Evolutionary conservation across 1,140 invertebrate species (phyloP).

Genomic region (Batillaria attramentaria): DNA sequence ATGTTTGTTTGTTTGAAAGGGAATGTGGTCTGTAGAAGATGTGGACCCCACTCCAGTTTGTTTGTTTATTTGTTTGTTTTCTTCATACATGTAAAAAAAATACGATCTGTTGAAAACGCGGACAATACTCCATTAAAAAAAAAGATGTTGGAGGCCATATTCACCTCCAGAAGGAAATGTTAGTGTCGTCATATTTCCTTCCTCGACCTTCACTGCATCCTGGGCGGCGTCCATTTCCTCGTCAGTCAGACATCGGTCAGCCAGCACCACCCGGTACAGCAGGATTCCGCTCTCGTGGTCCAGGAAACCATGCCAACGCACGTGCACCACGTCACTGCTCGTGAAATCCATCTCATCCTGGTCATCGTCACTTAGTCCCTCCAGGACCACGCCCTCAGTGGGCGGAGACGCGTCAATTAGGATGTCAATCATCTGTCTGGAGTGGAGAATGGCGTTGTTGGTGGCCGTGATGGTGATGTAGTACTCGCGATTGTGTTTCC

Average conservation of each 20-base stretch:
- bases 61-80: too few species aligned
- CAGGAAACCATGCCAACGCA: constrained; percentile 49
- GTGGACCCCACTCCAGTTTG: too few species aligned
- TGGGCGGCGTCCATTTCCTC: constrained; percentile 25
- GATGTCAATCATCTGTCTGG: constrained; percentile 35
- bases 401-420: constrained; percentile 45
- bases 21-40: too few species aligned
- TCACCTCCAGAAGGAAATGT: background rate
- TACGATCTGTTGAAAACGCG: too few species aligned
- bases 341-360: constrained; percentile 47
- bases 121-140: too few species aligned
- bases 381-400: constrained; percentile 35
- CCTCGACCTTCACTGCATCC: background rate
- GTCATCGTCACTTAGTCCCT: constrained; percentile 32
- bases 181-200: background rate
- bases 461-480: constrained; percentile 37
- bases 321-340: constrained; percentile 21
- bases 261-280: constrained; percentile 38
- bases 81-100: too few species aligned
- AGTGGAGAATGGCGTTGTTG: constrained; percentile 35
- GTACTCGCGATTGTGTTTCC: constrained; percentile 42
- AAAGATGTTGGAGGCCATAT: too few species aligned
- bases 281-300: constrained; percentile 54
- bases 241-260: constrained; percentile 25
- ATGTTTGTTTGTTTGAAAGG: too few species aligned